phyloP scores from a whole-genome alignment of 92 coral and sea anemone genomes.

The Plumapathes pennacea region DNA sequence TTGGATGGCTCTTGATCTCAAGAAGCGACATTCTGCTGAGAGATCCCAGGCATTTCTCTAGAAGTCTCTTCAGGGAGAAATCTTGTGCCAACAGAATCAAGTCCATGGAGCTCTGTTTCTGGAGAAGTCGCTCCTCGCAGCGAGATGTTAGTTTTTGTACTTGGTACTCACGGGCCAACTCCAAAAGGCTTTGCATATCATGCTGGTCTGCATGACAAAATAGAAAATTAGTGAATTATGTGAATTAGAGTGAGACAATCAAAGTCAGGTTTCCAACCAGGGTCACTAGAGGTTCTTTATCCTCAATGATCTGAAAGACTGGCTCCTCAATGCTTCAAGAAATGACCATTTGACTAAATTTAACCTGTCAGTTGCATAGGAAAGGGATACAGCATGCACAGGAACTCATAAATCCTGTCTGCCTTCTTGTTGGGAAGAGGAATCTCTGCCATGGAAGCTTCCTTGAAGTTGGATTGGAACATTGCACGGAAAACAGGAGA shows the following conservation, averaged over 20 bases:
- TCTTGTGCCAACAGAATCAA: constrained; percentile 68
- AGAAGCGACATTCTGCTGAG: constrained; percentile 73
- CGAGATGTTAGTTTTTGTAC: constrained; percentile 49
- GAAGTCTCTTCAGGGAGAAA: constrained; percentile 61
- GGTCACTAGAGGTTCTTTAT: no score
- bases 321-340: no score
- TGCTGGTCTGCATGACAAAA: constrained; percentile 40
- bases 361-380: constrained; percentile 69
- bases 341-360: constrained; percentile 1
- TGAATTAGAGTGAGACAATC: no score
- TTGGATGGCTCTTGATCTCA: constrained; percentile 32
- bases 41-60: constrained; percentile 68
- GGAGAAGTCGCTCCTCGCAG: constrained; percentile 70
- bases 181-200: constrained; percentile 61
- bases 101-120: constrained; percentile 73
- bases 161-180: constrained; percentile 78
- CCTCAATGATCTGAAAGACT: no score
- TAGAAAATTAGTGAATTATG: neutral
- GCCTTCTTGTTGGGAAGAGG: constrained; percentile 73
- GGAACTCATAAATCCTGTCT: constrained; percentile 58
- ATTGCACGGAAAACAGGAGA: constrained; percentile 73
- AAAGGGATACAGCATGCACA: constrained; percentile 70
- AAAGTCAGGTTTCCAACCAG: no score
- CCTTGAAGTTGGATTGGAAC: constrained; percentile 75
- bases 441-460: constrained; percentile 56